phyloP scores from a whole-genome alignment of 2,797 vertebrate species.

The Pangasius djambal region DNA sequence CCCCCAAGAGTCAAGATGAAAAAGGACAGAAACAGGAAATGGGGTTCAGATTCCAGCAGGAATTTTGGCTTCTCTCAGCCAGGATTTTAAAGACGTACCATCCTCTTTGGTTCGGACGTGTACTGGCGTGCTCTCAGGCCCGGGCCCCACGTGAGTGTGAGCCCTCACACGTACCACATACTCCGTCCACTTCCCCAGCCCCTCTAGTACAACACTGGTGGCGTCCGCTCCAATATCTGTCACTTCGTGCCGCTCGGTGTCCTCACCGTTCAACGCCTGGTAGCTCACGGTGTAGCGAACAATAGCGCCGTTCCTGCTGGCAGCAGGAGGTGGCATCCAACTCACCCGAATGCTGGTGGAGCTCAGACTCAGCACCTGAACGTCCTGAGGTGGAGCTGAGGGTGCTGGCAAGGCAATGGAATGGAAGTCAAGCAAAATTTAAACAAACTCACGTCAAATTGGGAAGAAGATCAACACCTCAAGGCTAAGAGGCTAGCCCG shows the following conservation, averaged over 20 bases:
- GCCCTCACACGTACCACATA: slow-evolving; percentile 98
- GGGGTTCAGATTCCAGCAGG: slow-evolving; percentile 6
- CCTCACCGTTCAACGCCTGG: slow-evolving; percentile 90
- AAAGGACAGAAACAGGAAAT: slow-evolving; percentile 8
- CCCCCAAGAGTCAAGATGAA: neutral
- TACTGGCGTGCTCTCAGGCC: slow-evolving; percentile 91
- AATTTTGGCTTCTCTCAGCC: neutral
- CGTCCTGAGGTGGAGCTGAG: slow-evolving; percentile 95
- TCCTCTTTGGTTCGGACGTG: slow-evolving; percentile 93
- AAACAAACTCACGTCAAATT: slow-evolving; percentile 53
- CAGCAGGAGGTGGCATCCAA: slow-evolving; percentile 96
- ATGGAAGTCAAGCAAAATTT: slow-evolving; percentile 72
- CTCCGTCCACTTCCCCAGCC: slow-evolving; percentile 98
- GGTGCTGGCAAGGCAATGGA: slow-evolving; percentile 59
- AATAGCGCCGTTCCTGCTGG: slow-evolving; percentile 93
- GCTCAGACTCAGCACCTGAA: slow-evolving; percentile 90
- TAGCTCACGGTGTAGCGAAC: slow-evolving; percentile 96
- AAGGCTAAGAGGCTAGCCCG: slow-evolving; percentile 68
- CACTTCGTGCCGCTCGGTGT: slow-evolving; percentile 88
- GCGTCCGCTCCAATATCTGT: slow-evolving; percentile 85
- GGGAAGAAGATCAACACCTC: slow-evolving; percentile 53
- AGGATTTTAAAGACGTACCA: slow-evolving; percentile 78
- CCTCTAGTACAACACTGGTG: slow-evolving; percentile 88
- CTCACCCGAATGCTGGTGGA: slow-evolving; percentile 99
- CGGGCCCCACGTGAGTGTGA: slow-evolving; percentile 96